Evolutionary conservation across 2,113 vertebrate genomes (phyloP).

Genomic region (Syngnathus floridae): DNA sequence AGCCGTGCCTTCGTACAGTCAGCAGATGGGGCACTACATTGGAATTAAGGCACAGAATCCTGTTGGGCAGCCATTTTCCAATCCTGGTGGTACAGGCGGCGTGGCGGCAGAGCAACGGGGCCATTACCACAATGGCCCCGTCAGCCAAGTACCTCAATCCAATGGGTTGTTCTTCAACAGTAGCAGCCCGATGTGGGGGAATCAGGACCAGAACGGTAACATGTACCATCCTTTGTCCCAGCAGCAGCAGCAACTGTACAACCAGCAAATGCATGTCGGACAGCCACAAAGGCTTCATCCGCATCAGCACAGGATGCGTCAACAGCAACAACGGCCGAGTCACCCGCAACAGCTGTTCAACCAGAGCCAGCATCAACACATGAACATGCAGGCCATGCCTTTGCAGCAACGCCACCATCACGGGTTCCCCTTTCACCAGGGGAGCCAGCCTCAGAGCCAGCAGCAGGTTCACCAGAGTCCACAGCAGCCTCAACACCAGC

Average conservation of each 20-base stretch:
- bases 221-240: slow-evolving; percentile 60
- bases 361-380: slow-evolving; percentile 71
- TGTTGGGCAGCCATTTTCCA: slow-evolving; percentile 77
- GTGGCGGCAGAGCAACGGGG: slow-evolving; percentile 79
- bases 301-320: slow-evolving; percentile 55
- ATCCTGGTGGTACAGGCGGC: slow-evolving; percentile 49
- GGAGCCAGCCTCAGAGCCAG: slow-evolving; percentile 67
- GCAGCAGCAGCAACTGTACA: slow-evolving; percentile 55
- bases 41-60: slow-evolving; percentile 73
- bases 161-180: slow-evolving; percentile 91
- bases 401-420: slow-evolving; percentile 79
- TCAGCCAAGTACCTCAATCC: slow-evolving; percentile 79
- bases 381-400: slow-evolving; percentile 81
- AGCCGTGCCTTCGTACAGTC: slow-evolving; percentile 70
- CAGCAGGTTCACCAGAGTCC: slow-evolving; percentile 63
- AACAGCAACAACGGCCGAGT: slow-evolving; percentile 57
- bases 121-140: slow-evolving; percentile 79
- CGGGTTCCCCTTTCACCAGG: slow-evolving; percentile 86
- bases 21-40: slow-evolving; percentile 81
- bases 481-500: slow-evolving; percentile 42
- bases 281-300: slow-evolving; percentile 55
- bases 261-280: slow-evolving; percentile 61
- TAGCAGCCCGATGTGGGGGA: slow-evolving; percentile 90
- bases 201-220: slow-evolving; percentile 76
- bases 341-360: slow-evolving; percentile 64